phyloP scores from a whole-genome alignment of 1,140 invertebrate genomes.

The Bombus balteatus region DNA sequence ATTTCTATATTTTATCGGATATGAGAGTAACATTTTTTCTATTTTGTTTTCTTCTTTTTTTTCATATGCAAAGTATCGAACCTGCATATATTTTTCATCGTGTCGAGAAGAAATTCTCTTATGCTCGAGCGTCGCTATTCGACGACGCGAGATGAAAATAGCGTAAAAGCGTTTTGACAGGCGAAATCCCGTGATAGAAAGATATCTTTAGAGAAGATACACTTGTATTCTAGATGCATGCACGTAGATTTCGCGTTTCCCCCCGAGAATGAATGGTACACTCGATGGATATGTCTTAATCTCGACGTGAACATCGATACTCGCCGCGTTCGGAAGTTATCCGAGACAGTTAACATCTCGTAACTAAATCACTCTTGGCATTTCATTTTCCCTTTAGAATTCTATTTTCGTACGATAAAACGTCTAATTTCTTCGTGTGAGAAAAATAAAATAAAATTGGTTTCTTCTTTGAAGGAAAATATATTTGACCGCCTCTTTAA shows the following conservation, averaged over 20 bases:
- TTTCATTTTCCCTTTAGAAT: not conserved
- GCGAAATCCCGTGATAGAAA: not conserved
- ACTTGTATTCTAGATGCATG: constrained; percentile 47
- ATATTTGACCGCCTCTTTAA: not conserved
- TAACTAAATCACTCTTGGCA: not conserved
- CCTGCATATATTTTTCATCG: not conserved
- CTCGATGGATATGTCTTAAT: constrained; percentile 7
- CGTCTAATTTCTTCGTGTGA: not conserved
- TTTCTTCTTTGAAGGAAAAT: not conserved
- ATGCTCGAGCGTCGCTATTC: not conserved
- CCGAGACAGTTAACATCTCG: constrained; percentile 9
- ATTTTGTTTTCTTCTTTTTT: too few species aligned
- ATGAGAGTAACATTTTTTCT: not conserved
- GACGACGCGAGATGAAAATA: not conserved
- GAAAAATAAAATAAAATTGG: not conserved
- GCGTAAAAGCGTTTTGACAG: constrained; percentile 1
- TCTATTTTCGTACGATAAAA: not conserved
- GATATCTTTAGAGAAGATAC: constrained; percentile 11
- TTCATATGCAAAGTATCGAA: not conserved
- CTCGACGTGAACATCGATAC: constrained; percentile 8
- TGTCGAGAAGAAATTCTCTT: not conserved
- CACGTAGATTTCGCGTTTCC: constrained; percentile 26
- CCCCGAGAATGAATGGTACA: constrained; percentile 24
- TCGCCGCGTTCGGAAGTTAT: not conserved
- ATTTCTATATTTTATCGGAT: not conserved